Conservation (phyloP, 2,113 vertebrate species). For the Phodopus roborovskii region DNA sequence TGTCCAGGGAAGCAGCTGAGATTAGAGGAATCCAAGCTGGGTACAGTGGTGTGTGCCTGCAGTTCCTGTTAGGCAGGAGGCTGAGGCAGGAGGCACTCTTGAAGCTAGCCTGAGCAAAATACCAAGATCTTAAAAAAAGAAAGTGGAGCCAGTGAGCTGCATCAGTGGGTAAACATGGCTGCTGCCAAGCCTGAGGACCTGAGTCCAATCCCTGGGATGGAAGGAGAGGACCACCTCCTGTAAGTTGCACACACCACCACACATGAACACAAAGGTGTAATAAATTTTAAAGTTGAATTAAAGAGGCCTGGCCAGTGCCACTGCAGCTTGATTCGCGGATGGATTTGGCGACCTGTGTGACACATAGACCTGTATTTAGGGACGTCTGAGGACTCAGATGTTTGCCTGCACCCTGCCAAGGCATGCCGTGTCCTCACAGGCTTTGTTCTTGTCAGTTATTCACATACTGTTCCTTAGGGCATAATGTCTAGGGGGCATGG, state of each 20-base stretch:
- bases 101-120: background rate
- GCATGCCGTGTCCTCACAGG: rapidly evolving
- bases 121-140: background rate
- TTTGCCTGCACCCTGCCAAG: background rate
- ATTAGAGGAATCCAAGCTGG: background rate
- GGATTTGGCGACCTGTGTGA: background rate
- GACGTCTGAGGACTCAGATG: background rate
- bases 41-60: background rate
- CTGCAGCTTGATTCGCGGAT: rapidly evolving
- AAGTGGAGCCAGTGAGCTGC: background rate
- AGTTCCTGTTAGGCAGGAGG: background rate
- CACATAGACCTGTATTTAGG: background rate
- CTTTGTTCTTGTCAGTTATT: background rate
- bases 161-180: background rate
- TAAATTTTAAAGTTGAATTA: background rate
- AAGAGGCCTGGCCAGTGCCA: rapidly evolving
- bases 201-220: background rate
- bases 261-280: background rate
- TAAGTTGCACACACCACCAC: background rate
- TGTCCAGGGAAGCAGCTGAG: background rate
- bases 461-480: background rate
- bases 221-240: background rate
- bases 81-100: background rate
- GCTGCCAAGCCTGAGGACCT: background rate
- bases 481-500: background rate